Percentiles rank a stretch among this genome's conserved stretches.
phyloP scores from a whole-genome alignment of 2,113 vertebrate species.

The Coptodon rendalli region DNA sequence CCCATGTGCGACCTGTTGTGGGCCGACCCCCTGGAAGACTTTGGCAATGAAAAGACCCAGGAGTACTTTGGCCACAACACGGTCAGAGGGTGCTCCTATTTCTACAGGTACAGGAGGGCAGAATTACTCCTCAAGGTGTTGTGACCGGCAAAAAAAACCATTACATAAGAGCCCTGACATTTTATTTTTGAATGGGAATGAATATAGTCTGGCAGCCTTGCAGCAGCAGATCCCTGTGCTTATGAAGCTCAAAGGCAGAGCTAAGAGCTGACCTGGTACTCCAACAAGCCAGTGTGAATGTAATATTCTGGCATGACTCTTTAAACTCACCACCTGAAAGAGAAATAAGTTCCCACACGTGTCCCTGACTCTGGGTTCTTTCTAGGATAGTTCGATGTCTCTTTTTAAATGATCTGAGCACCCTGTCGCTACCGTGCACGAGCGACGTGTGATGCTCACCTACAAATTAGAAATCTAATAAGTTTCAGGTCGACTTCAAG shows the following conservation, averaged over 20 bases:
- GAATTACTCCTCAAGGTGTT: background rate
- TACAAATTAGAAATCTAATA: slow-evolving; percentile 15
- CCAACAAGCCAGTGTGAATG: background rate
- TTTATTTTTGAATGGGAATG: background rate
- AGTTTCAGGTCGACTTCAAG: slow-evolving; percentile 10
- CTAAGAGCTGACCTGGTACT: background rate
- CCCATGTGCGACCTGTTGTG: slow-evolving; percentile 82
- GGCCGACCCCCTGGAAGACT: slow-evolving; percentile 81
- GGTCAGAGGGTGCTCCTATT: slow-evolving; percentile 80
- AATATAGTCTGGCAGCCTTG: background rate
- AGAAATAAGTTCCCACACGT: background rate
- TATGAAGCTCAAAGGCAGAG: background rate
- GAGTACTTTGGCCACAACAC: slow-evolving; percentile 81
- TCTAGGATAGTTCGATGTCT: background rate
- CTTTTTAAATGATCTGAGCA: background rate
- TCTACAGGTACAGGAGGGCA: slow-evolving; percentile 72
- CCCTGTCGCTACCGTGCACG: background rate
- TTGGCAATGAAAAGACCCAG: slow-evolving; percentile 81
- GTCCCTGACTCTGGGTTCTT: background rate
- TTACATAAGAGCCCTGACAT: background rate
- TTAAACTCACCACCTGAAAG: background rate
- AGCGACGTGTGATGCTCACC: background rate
- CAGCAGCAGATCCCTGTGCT: background rate
- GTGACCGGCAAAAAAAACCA: background rate
- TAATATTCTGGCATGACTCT: background rate